phyloP scores from a whole-genome alignment of 2,113 vertebrate species.

The Anhinga anhinga region DNA sequence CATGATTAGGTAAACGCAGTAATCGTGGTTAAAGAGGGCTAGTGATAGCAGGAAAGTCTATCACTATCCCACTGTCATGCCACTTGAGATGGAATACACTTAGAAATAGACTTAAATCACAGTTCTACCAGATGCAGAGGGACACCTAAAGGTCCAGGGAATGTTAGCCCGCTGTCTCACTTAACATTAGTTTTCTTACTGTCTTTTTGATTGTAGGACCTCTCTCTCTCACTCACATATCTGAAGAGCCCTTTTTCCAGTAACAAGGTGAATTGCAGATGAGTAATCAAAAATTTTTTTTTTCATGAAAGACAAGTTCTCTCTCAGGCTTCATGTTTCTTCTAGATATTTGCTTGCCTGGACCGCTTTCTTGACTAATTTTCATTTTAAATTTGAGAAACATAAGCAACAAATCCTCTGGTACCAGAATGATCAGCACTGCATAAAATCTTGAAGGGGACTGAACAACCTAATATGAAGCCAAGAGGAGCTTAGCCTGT shows the following conservation, averaged over 20 bases:
- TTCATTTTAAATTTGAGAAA: not conserved
- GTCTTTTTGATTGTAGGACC: not conserved
- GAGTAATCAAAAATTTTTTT: not conserved
- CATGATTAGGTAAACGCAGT: not conserved
- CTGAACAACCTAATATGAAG: not conserved
- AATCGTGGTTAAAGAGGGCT: not conserved
- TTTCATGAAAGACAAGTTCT: not conserved
- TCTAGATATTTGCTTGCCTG: not conserved
- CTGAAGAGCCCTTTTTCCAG: not conserved
- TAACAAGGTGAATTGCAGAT: not conserved
- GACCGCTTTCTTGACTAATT: not conserved
- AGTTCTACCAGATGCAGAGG: not conserved
- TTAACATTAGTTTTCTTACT: not conserved
- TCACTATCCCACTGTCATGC: not conserved
- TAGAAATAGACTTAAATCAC: not conserved
- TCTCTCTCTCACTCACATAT: not conserved
- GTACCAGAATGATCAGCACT: not conserved
- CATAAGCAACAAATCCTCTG: accelerated
- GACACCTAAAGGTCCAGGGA: not conserved
- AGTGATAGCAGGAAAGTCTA: not conserved
- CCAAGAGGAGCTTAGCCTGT: not conserved
- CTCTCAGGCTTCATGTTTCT: not conserved
- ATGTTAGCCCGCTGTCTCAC: not conserved
- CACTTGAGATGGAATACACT: not conserved
- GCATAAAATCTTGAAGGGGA: not conserved